Evolutionary conservation across 2,797 vertebrate species (phyloP).

Genomic region (Selene dorsalis): DNA sequence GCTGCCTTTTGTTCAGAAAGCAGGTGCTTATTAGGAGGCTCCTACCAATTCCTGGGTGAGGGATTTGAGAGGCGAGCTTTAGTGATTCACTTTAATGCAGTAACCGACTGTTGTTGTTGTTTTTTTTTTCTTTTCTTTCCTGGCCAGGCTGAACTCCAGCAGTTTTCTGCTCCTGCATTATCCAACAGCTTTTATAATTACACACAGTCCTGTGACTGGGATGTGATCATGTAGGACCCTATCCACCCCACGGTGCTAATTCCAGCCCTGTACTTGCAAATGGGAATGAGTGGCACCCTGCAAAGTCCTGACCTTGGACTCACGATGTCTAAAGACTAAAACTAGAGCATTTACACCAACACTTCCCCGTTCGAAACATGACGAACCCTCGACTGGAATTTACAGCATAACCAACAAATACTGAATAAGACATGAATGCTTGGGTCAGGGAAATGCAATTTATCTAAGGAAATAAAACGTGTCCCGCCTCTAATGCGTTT

Average conservation of each 20-base stretch:
- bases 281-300: constrained; percentile 39
- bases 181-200: constrained; percentile 53
- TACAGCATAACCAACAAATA: constrained; percentile 18
- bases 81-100: constrained; percentile 65
- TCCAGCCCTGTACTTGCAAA: constrained; percentile 11
- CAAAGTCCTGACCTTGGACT: constrained; percentile 47
- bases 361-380: not conserved
- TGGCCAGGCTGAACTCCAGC: constrained; percentile 40
- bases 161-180: constrained; percentile 27
- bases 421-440: not conserved
- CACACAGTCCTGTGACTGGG: constrained; percentile 23
- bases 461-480: constrained; percentile 35
- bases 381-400: not conserved
- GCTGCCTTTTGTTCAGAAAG: constrained; percentile 69
- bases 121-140: constrained; percentile 48
- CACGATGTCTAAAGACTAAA: constrained; percentile 34
- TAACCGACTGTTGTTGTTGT: constrained; percentile 42
- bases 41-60: constrained; percentile 68
- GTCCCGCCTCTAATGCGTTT: constrained; percentile 30
- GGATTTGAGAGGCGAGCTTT: constrained; percentile 63
- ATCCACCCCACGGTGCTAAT: constrained; percentile 36
- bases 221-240: constrained; percentile 15
- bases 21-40: constrained; percentile 71
- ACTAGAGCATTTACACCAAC: not conserved
- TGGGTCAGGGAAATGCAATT: constrained; percentile 27